These are phyloP conservation scores for Zygothrica quintamaculata DNA, from an alignment of 2,888 invertebrate genomes.

Conservation along the genomic window DNA sequence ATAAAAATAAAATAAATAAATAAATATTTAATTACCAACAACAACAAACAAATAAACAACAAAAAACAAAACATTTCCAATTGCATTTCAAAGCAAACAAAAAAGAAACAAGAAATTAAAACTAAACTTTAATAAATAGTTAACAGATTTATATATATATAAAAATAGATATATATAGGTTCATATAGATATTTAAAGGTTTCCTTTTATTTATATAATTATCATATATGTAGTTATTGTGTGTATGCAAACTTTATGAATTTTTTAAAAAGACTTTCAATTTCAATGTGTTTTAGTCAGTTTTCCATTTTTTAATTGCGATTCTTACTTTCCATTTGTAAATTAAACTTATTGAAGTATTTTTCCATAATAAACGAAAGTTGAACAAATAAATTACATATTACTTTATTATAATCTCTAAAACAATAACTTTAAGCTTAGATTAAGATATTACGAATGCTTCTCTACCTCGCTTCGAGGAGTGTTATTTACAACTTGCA, in stretches of 20 bases:
- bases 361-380: constrained; percentile 73
- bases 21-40: constrained; percentile 10
- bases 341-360: constrained; percentile 60
- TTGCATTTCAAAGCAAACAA: constrained; percentile 59
- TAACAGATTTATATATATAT: constrained; percentile 34
- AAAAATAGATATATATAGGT: no score
- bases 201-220: constrained; percentile 54
- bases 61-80: constrained; percentile 55
- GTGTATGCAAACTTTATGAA: constrained; percentile 45
- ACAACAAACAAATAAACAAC: background rate
- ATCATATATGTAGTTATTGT: constrained; percentile 49
- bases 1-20: constrained; percentile 18
- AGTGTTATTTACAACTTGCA: no score
- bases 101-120: no score
- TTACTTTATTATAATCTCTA: no score
- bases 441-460: no score
- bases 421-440: no score
- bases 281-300: constrained; percentile 54
- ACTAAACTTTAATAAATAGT: constrained; percentile 18
- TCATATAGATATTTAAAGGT: constrained; percentile 59
- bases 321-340: constrained; percentile 67
- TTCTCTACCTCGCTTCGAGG: no score
- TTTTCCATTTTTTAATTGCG: constrained; percentile 42
- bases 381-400: constrained; percentile 66
- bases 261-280: constrained; percentile 54